Evolutionary conservation across 2,888 invertebrate genomes (phyloP).

Genomic region (Drosophila villosipedis): DNA sequence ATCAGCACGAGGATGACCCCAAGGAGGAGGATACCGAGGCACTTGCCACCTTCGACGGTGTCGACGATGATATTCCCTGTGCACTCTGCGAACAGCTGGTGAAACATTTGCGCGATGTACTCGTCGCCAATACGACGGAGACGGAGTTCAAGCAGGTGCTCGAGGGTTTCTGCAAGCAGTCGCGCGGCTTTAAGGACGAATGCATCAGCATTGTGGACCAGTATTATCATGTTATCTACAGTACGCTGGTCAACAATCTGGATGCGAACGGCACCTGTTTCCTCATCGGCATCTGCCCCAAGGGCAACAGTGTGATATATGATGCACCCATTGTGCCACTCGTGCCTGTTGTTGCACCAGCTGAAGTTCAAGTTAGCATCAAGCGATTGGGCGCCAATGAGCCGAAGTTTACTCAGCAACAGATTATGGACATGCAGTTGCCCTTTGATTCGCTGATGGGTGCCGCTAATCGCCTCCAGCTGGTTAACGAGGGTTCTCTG

Average conservation of each 20-base stretch:
- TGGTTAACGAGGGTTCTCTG: constrained; percentile 85
- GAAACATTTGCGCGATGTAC: constrained; percentile 90
- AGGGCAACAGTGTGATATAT: constrained; percentile 54
- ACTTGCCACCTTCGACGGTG: constrained; percentile 85
- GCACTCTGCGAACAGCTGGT: constrained; percentile 94
- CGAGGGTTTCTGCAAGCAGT: constrained; percentile 92
- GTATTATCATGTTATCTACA: constrained; percentile 91
- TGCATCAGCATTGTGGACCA: constrained; percentile 92
- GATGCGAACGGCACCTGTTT: constrained; percentile 90
- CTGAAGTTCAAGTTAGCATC: constrained; percentile 83
- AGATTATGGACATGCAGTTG: constrained; percentile 85
- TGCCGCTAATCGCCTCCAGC: constrained; percentile 74
- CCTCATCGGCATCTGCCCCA: constrained; percentile 87
- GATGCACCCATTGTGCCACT: constrained; percentile 87
- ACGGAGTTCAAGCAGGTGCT: constrained; percentile 91
- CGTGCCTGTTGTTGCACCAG: constrained; percentile 86
- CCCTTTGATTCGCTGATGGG: constrained; percentile 86
- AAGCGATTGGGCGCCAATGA: constrained; percentile 81
- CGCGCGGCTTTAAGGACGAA: constrained; percentile 90
- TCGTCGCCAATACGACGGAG: constrained; percentile 94
- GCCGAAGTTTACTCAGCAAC: constrained; percentile 80
- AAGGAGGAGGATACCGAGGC: constrained; percentile 77
- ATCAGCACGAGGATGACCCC: constrained; percentile 87
- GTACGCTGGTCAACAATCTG: constrained; percentile 89
- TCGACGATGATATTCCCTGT: constrained; percentile 90